Evolutionary conservation across 2,113 vertebrate species (phyloP), one percentile per base, ranked within the genome.

Genomic region (Genyomyrus donnyi): DNA sequence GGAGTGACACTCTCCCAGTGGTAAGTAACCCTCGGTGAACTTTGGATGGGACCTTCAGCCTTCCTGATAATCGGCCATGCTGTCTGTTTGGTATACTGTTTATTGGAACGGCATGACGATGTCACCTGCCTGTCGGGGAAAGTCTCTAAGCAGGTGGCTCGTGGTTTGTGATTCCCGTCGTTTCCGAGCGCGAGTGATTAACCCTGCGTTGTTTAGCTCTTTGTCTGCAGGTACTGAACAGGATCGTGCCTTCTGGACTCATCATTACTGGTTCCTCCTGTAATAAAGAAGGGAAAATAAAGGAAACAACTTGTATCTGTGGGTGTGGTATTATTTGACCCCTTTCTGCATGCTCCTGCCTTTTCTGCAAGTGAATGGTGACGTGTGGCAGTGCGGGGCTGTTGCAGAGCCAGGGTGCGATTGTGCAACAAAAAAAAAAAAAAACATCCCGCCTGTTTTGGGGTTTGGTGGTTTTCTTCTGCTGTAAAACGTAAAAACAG

Each of bases 201-300:
- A 96, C 96, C 96, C 96, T 97, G 90, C 49, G 95, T 90, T 97
- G 66, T 97, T 91, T 92, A 98, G 96, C 95, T 96, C 35, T 98
- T 95, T 97, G 92, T 97, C 96, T 96, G 94, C 97, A 98, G 98
- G 96, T 96, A 85, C 91, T 95, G 95, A 94, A 93, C 95, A 95
- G 95, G 96, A 97, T 94, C 93, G 93, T 94, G 92, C 92, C 95
- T 93, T 94, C 95, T 95, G 94, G 92, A 91, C 96, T 96, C 95
- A 93, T 92, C 95, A 93, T 90, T 94, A 92, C 94, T 90, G 95
- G 96, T 96, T 91, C 93, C 94, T 94, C 95, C 94, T 96, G 96
- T 94, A 97, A 97, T 91, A 91, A 93, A 96, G 96, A 93, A 96
- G 96, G 94, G 93, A 96, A 97, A 96, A 95, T 96, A 95, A 97